Evolutionary conservation across 2,888 invertebrate genomes (phyloP), one percentile per base, ranked within the genome.

Genomic region (Pycnomerus fuliginosus): DNA sequence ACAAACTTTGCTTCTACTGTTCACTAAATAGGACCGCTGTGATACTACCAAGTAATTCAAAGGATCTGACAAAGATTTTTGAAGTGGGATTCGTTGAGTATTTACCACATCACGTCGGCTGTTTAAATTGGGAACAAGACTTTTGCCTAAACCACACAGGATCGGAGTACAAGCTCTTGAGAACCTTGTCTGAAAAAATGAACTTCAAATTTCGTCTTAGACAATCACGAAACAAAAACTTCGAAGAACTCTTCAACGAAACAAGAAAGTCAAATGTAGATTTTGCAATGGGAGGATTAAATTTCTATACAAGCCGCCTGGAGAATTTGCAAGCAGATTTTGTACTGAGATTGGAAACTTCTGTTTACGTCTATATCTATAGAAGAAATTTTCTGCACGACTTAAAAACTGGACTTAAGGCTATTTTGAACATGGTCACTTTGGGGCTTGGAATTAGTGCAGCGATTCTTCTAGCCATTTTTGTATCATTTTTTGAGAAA

Each of bases 201-300:
- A 40, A 40, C 16, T 40, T 40, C 12, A 33, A 16, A 3, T 40
- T 22, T 11, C 20, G 17, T 8, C n/a, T 40, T 11, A 24, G 16
- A 2, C 30, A 33, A n/a, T n/a, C 16, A 17, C 16, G 3, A 1
- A 4, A 8, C 16, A 33, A 11, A 2, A 10, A 1, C 25, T 25
- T n/a, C 33, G 33, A 14, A 25, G 5, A n/a, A 24, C 3, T 3
- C 14, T 16, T 7, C 3, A 16, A 11, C 20, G 13, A 12, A 11
- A 13, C 4, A 24, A 8, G 25, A 25, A 8, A 12, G 25, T 7
- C 10, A 23, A 3, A 22, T 16, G 7, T n/a, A n/a, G 40, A 40
- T 25, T 33, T 40, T n/a, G 40, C 40, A 2, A 40, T 40, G 8
- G 40, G 40, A n/a, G 40, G 40, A 2, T 16, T 40, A 16, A 12